Percentiles rank a stretch among this genome's conserved stretches.
Evolutionary conservation across 2,888 invertebrate genomes (phyloP).

Genomic region (Embidobia sp.): DNA sequence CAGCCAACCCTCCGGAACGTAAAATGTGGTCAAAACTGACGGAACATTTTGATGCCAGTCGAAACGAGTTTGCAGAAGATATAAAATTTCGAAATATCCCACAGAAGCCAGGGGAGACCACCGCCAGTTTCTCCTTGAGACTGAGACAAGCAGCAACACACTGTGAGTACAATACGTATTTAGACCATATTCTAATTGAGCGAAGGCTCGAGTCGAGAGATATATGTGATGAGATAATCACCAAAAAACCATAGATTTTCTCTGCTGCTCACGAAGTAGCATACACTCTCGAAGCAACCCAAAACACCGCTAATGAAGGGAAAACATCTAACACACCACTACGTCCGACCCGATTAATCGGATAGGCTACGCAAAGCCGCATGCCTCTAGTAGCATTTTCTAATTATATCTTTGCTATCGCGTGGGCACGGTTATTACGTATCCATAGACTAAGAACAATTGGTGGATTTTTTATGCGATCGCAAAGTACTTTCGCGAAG

Average conservation of each 20-base stretch:
- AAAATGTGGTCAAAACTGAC: constrained; percentile 3
- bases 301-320: neutral
- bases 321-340: neutral
- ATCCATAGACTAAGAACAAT: no score
- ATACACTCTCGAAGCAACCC: constrained; percentile 17
- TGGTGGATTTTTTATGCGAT: no score
- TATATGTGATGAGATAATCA: constrained; percentile 43
- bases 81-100: neutral
- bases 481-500: no score
- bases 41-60: constrained; percentile 1
- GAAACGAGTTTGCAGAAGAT: constrained; percentile 26
- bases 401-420: no score
- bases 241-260: constrained; percentile 21
- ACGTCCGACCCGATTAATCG: neutral
- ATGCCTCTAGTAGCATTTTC: neutral
- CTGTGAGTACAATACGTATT: no score
- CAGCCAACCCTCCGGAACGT: neutral
- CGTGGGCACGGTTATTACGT: no score
- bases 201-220: constrained; percentile 19
- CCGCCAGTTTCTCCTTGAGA: constrained; percentile 38
- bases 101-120: constrained; percentile 4
- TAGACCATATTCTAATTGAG: constrained; percentile 54
- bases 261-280: constrained; percentile 40
- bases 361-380: neutral
- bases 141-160: constrained; percentile 35